Conservation (phyloP, 1,140 invertebrate species). For the Centruroides sculpturatus region DNA sequence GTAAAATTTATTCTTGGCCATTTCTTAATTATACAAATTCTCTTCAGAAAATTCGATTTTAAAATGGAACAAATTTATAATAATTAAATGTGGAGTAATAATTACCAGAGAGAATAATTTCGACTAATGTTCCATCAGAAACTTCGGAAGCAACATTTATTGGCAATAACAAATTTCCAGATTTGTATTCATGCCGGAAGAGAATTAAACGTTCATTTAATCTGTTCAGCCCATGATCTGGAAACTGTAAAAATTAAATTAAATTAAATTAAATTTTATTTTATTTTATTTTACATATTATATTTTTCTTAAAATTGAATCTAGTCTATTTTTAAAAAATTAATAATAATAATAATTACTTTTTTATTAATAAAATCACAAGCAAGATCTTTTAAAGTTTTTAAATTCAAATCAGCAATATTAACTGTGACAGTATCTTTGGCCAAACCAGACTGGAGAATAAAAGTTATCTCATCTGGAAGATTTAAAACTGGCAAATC, state of each 20-base stretch:
- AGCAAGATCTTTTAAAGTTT: slow-evolving; percentile 79
- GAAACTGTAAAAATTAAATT: slow-evolving; percentile 47
- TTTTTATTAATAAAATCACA: slow-evolving; percentile 89
- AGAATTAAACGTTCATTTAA: slow-evolving; percentile 72
- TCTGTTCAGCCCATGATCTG: slow-evolving; percentile 79
- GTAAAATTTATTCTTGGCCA: too few species aligned
- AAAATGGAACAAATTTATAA: too few species aligned
- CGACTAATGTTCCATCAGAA: slow-evolving; percentile 77
- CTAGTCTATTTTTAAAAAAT: not conserved
- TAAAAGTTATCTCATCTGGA: slow-evolving; percentile 59
- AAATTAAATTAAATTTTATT: not conserved
- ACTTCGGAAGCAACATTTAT: slow-evolving; percentile 62
- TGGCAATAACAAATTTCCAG: slow-evolving; percentile 78
- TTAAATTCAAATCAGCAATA: slow-evolving; percentile 60
- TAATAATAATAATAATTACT: slow-evolving; percentile 36
- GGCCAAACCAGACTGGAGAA: slow-evolving; percentile 83
- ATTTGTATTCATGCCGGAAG: slow-evolving; percentile 89
- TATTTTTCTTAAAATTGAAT: not conserved
- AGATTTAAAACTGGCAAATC: slow-evolving; percentile 16
- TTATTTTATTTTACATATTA: not conserved
- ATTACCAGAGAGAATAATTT: slow-evolving; percentile 81
- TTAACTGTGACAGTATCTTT: slow-evolving; percentile 75
- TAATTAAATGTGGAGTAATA: not conserved
- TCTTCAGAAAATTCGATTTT: too few species aligned
- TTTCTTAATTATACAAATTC: too few species aligned